A percentile compares a stretch with the other conserved stretches of the same genome.
phyloP scores from a whole-genome alignment of 2,113 vertebrate genomes.

The Malurus alboscapulatus region DNA sequence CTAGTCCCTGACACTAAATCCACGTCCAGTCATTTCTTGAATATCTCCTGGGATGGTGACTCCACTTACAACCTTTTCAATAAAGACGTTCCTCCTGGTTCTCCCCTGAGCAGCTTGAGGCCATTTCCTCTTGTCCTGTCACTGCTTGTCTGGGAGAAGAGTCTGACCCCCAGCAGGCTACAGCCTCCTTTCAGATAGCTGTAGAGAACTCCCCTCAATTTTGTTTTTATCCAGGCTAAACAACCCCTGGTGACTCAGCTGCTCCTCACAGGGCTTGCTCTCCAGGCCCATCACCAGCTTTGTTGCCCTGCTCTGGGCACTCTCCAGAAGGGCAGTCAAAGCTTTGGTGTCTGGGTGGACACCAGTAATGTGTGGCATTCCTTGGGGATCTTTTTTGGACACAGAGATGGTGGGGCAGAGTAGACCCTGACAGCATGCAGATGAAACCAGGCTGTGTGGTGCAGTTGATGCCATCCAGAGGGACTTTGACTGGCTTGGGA shows the following conservation, averaged over 20 bases:
- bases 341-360: rapidly evolving
- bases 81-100: background rate
- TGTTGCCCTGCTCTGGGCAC: too few species aligned
- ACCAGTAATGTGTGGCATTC: background rate
- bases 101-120: background rate
- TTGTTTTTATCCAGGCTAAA: background rate
- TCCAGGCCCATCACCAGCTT: background rate
- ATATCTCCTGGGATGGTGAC: background rate
- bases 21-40: background rate
- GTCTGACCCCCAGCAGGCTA: background rate
- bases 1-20: background rate
- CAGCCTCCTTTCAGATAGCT: background rate
- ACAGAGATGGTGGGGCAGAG: background rate
- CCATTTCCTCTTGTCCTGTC: background rate
- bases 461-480: background rate
- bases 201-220: too few species aligned
- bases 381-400: background rate
- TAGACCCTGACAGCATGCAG: background rate
- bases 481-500: background rate
- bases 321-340: rapidly evolving
- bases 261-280: background rate
- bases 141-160: background rate
- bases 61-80: background rate
- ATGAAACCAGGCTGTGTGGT: background rate
- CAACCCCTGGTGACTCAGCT: background rate